Evolutionary conservation across 2,888 invertebrate species (phyloP).

Genomic region (Volucella bombylans): DNA sequence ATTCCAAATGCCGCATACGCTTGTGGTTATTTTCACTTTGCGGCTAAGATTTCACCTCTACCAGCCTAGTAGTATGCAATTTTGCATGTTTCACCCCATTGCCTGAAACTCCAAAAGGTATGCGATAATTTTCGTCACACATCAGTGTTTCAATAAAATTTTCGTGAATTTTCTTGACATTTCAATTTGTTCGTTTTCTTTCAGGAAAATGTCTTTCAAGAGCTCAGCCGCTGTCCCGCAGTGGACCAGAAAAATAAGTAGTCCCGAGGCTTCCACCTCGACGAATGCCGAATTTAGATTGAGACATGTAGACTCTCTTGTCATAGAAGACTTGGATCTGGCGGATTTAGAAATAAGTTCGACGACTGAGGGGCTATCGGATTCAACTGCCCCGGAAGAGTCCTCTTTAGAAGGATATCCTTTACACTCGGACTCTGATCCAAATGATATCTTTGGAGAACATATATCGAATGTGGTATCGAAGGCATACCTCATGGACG

Average conservation of each 20-base stretch:
- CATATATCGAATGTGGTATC: conserved; percentile 76
- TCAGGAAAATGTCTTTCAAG: conserved; percentile 54
- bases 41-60: neutral
- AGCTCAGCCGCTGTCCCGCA: conserved; percentile 25
- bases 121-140: conserved; percentile 9
- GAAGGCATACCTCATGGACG: conserved; percentile 79
- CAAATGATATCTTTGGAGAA: conserved; percentile 77
- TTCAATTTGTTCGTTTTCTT: conserved; percentile 60
- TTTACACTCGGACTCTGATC: conserved; percentile 76
- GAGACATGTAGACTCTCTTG: conserved; percentile 6
- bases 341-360: conserved; percentile 42
- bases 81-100: neutral
- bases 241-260: conserved; percentile 10
- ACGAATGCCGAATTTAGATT: neutral
- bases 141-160: conserved; percentile 24
- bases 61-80: conserved; percentile 58
- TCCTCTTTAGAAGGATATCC: neutral
- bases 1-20: conserved; percentile 10
- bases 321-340: conserved; percentile 62
- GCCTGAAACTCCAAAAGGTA: conserved; percentile 26
- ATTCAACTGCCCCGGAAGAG: neutral
- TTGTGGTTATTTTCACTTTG: neutral
- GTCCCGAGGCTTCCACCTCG: neutral
- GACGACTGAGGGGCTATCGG: neutral
- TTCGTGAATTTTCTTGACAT: conserved; percentile 37